These are phyloP conservation scores for Tragelaphus imberbis DNA, from an alignment of 2,113 vertebrate species.

Conservation along the genomic window DNA sequence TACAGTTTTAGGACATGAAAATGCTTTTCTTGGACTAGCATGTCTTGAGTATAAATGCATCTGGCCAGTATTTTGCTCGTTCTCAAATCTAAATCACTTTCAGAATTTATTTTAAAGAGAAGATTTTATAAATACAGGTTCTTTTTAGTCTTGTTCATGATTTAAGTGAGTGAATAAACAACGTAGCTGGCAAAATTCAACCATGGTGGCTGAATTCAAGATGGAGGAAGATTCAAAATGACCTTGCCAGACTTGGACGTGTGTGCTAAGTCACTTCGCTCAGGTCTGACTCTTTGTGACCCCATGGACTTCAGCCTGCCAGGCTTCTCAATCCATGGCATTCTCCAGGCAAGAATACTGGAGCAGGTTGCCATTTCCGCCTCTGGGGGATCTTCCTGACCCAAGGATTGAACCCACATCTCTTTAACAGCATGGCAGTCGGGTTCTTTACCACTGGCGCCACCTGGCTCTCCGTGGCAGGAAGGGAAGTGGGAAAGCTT, in stretches of 20 bases:
- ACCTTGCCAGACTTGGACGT: neutral
- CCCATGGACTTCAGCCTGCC: neutral
- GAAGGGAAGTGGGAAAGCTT: neutral
- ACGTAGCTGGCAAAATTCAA: neutral
- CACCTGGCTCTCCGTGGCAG: neutral
- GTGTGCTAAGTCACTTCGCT: neutral
- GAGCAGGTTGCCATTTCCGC: neutral
- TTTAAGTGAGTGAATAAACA: neutral
- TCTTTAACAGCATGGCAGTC: neutral
- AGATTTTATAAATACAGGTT: neutral
- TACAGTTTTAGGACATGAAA: neutral
- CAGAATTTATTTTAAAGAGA: slow-evolving; percentile 1
- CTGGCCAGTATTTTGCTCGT: neutral
- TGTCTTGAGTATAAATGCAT: neutral
- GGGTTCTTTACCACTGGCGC: neutral
- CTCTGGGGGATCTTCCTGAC: neutral
- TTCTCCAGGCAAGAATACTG: neutral
- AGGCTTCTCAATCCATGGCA: neutral
- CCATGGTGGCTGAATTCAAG: neutral
- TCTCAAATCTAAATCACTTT: neutral
- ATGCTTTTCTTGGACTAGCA: neutral
- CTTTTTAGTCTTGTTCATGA: neutral
- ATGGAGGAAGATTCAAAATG: neutral
- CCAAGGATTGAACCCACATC: neutral
- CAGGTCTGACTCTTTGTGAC: neutral